Percentiles rank a stretch among this genome's conserved stretches.
Evolutionary conservation across 2,113 vertebrate species (phyloP).

Genomic region (Campylorhamphus procurvoides): DNA sequence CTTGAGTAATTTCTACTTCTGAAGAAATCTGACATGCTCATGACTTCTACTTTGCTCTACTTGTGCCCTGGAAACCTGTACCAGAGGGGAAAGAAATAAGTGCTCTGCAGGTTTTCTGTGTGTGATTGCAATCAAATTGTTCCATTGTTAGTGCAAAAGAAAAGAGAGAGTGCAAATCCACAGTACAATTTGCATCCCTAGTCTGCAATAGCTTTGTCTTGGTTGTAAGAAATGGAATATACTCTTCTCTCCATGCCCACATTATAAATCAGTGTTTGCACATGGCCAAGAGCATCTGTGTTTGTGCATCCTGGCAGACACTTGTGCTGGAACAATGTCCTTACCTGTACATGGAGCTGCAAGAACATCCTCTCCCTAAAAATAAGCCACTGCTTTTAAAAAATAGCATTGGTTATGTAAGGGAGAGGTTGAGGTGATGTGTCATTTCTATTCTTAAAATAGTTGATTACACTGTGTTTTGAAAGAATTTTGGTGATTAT

Average conservation of each 20-base stretch:
- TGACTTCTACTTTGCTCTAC: background rate
- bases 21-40: background rate
- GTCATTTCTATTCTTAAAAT: background rate
- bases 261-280: background rate
- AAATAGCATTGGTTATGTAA: background rate
- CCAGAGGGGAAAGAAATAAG: background rate
- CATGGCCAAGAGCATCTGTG: background rate
- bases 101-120: background rate
- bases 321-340: background rate
- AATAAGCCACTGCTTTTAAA: background rate
- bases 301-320: background rate
- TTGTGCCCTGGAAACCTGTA: background rate
- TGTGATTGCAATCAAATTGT: background rate
- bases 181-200: background rate
- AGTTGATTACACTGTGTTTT: background rate
- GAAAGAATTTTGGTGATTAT: conserved; percentile 29
- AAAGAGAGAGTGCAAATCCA: background rate
- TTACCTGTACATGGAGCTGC: background rate
- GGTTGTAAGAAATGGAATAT: background rate
- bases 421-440: background rate
- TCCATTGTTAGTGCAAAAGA: background rate
- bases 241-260: background rate
- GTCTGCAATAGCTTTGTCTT: background rate
- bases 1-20: background rate
- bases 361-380: background rate